Evolutionary conservation across 2,113 vertebrate species (phyloP).

Genomic region (Tachycineta bicolor): DNA sequence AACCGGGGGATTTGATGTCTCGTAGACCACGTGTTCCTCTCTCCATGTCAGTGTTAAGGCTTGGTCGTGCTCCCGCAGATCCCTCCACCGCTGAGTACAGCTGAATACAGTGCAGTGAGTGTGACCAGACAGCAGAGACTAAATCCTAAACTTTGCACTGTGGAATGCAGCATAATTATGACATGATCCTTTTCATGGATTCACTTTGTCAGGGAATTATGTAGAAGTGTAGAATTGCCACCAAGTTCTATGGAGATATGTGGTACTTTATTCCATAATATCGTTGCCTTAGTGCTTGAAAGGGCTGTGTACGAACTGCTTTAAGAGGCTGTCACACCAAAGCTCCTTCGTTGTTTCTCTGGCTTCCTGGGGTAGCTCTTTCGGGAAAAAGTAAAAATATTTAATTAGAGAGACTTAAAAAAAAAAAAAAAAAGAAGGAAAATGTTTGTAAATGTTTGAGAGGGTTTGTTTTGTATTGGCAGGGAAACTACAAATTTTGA

Average conservation of each 20-base stretch:
- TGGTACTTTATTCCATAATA: not conserved
- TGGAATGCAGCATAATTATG: not conserved
- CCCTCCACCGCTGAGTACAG: not conserved
- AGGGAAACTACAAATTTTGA: not conserved
- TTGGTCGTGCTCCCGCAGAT: not conserved
- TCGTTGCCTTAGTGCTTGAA: not conserved
- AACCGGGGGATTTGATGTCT: not conserved
- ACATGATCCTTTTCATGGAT: not conserved
- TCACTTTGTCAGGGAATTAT: not conserved
- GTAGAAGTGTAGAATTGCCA: not conserved
- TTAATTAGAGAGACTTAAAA: not conserved
- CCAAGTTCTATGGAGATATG: not conserved
- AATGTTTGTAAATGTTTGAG: not conserved
- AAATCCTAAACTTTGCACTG: not conserved
- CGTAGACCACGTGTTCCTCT: rapidly evolving
- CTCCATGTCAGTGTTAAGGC: not conserved
- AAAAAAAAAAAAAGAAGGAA: not conserved
- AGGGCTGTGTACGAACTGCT: not conserved
- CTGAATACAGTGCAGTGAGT: not conserved
- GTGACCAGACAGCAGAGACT: not conserved
- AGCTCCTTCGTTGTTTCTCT: not conserved
- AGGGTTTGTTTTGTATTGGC: not conserved
- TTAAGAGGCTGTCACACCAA: not conserved
- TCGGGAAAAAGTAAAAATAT: not conserved
- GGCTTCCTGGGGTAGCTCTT: not conserved